A percentile compares a stretch with the other conserved stretches of the same genome.
Evolutionary conservation across 2,888 invertebrate species (phyloP).

Genomic region (Lochmaea capreae): DNA sequence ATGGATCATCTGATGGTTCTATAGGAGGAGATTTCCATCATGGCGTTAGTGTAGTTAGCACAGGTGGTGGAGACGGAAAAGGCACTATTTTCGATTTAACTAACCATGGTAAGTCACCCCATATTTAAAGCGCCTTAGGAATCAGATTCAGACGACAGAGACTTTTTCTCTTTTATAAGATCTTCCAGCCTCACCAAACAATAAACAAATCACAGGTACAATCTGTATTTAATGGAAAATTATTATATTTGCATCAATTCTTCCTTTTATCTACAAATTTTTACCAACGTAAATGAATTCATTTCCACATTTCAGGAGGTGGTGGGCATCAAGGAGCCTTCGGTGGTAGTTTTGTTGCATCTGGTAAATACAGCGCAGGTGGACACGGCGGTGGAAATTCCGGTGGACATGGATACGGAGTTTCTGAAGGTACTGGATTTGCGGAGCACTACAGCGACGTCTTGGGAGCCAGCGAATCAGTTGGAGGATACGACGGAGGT

Average conservation of each 20-base stretch:
- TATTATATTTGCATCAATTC: no score
- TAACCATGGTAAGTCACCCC: constrained; percentile 45
- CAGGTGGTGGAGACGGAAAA: constrained; percentile 49
- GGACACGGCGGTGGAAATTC: constrained; percentile 47
- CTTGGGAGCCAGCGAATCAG: constrained; percentile 47
- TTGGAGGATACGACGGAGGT: constrained; percentile 34
- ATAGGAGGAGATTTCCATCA: constrained; percentile 54
- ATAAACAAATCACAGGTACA: no score
- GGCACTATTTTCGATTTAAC: constrained; percentile 52
- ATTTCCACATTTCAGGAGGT: constrained; percentile 37
- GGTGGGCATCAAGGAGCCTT: constrained; percentile 50
- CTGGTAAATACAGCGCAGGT: constrained; percentile 52
- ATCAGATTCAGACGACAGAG: no score
- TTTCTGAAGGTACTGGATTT: constrained; percentile 47
- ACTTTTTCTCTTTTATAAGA: no score
- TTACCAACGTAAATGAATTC: no score
- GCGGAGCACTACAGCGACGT: constrained; percentile 53
- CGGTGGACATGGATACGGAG: constrained; percentile 47
- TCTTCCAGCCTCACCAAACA: no score
- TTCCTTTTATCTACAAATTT: no score
- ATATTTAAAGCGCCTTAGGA: background rate
- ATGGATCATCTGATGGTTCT: constrained; percentile 43
- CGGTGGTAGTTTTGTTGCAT: constrained; percentile 55
- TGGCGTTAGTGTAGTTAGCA: constrained; percentile 53
- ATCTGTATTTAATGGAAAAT: no score